Conservation (phyloP, 2,797 vertebrate genomes). For the Hafferia zeledoni region DNA sequence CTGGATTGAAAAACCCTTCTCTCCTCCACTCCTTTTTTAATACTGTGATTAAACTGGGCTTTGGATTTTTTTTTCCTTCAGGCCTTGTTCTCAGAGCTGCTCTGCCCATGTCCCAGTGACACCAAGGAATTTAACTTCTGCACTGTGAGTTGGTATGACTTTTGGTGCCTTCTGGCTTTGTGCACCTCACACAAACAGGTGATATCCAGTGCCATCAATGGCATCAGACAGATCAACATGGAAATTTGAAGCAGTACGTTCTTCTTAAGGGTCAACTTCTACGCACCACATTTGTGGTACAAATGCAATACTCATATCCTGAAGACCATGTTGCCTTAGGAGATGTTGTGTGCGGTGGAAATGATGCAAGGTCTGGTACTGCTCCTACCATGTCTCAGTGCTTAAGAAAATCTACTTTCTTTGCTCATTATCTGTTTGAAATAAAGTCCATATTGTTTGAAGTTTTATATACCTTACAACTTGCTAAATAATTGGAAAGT, state of each 20-base stretch:
- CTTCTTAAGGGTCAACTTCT: not conserved
- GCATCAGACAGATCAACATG: fast-evolving
- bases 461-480: not conserved
- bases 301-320: not conserved
- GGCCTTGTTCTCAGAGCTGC: not conserved
- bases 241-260: not conserved
- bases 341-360: not conserved
- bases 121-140: not conserved
- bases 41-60: not conserved
- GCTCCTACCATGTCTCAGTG: not conserved
- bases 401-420: not conserved
- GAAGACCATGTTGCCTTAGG: too few relatives aligned
- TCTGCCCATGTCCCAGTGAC: not conserved
- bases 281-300: not conserved
- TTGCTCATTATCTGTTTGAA: not conserved
- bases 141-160: not conserved
- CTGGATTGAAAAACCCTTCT: not conserved
- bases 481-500: not conserved
- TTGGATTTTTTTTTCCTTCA: not conserved
- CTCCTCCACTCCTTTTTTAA: not conserved
- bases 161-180: not conserved
- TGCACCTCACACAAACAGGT: fast-evolving
- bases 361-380: not conserved
- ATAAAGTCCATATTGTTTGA: not conserved
- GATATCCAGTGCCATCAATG: not conserved